Evolutionary conservation across 2,797 vertebrate species (phyloP).

Genomic region (Acipenser ruthenus): DNA sequence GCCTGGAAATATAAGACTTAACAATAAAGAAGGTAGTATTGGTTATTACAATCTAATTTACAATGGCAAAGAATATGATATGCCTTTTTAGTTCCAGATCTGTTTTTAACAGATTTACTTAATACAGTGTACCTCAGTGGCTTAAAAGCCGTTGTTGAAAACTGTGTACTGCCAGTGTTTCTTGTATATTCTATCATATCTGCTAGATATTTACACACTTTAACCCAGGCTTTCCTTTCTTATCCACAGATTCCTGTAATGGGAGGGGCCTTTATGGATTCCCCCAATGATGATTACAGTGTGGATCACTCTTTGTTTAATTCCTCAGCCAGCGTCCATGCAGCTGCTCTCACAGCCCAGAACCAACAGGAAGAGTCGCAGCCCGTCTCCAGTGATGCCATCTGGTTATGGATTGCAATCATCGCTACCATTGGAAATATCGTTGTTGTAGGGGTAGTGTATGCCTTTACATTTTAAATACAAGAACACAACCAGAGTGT

Average conservation of each 20-base stretch:
- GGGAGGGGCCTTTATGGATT: constrained; percentile 97
- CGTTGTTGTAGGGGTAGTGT: constrained; percentile 91
- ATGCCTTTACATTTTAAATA: constrained; percentile 89
- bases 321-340: constrained; percentile 85
- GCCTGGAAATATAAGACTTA: too few relatives aligned
- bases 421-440: constrained; percentile 96
- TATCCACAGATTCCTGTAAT: constrained; percentile 86
- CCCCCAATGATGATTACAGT: constrained; percentile 88
- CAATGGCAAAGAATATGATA: too few relatives aligned
- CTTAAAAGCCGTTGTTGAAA: too few relatives aligned
- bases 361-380: constrained; percentile 74
- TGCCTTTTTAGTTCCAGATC: too few relatives aligned
- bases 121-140: too few relatives aligned
- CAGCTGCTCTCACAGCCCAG: constrained; percentile 59
- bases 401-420: constrained; percentile 96
- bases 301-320: constrained; percentile 92
- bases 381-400: constrained; percentile 82
- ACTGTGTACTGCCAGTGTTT: too few relatives aligned
- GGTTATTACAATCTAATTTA: too few relatives aligned
- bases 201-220: too few relatives aligned
- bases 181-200: too few relatives aligned
- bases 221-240: background rate
- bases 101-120: too few relatives aligned
- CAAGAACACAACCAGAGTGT: too few relatives aligned
- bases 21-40: too few relatives aligned